Evolutionary conservation across 2,888 invertebrate species (phyloP), one percentile per base, ranked within the genome.

Genomic region (Ormyrus rosae): DNA sequence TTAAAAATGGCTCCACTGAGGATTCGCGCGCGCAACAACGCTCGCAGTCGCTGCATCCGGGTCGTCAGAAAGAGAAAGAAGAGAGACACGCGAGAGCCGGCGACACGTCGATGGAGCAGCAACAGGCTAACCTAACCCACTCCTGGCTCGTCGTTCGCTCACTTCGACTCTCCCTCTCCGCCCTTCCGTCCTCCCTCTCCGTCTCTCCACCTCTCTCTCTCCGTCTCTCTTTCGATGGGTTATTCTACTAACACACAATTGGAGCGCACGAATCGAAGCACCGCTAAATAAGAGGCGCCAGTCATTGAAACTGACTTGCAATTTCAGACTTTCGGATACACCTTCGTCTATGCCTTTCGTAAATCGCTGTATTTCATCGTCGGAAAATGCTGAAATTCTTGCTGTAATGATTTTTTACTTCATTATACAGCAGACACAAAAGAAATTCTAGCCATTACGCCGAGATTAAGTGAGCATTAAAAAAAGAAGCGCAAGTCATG

Each of bases 41-140:
- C 34, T 34, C 34, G 53, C 56, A 46, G 68, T 10, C 34, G 53
- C 60, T 48, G 13, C 53, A 69, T 70, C 55, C 13, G 60, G 50
- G 51, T n/a, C 34, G 13, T 46, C 19, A 13, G 55, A 63, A 51
- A 63, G 63, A n/a, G 55, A 55, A 60, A 56, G 58, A 64, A 58
- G 76, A 48, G 19, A 71, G 11, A 60, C 7, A 58, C n/a, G 45
- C 13, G 56, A 19, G 56, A 19, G 56, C 56, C 58, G 70, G 51
- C 69, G 61, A 60, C 53, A 19, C 65, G 58, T 72, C 61, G 68
- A 68, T 72, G 72, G 34, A 74, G 58, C 46, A 74, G 74, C 74
- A 74, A 74, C 74, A 67, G 67, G 60, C 68, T 61, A 58, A 48
- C 58, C 48, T 48, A 68, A 72, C 60, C 48, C 50, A 45, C 64